Percentiles rank a stretch among this genome's conserved stretches.
phyloP scores from a whole-genome alignment of 2,113 vertebrate genomes.

The Lota lota region DNA sequence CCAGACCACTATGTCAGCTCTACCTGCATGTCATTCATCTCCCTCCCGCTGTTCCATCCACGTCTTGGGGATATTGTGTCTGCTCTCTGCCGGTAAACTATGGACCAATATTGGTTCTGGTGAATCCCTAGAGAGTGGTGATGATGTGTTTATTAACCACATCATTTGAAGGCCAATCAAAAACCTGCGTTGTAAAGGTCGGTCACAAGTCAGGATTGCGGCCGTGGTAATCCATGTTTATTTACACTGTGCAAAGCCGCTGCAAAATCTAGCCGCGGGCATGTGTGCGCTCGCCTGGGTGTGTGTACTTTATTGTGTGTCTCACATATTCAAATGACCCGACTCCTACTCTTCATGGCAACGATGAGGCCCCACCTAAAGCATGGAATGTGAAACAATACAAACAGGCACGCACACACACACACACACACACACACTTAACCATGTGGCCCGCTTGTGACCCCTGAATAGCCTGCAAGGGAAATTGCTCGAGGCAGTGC shows the following conservation, averaged over 20 bases:
- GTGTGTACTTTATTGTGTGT: not conserved
- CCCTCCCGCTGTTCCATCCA: too few species aligned
- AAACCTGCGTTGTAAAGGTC: too few species aligned
- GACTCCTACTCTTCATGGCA: not conserved
- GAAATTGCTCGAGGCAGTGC: conserved; percentile 1
- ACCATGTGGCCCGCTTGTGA: not conserved
- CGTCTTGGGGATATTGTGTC: too few species aligned
- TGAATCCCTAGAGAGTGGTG: too few species aligned
- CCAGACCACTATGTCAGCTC: too few species aligned
- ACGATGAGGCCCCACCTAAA: too few species aligned
- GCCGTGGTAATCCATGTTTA: not conserved
- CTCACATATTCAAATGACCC: not conserved
- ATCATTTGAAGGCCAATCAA: too few species aligned
- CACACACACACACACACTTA: not conserved
- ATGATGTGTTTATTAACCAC: too few species aligned
- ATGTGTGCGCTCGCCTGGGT: not conserved
- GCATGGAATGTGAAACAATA: not conserved
- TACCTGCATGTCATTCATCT: too few species aligned
- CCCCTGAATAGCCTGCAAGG: not conserved
- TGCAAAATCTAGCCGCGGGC: not conserved
- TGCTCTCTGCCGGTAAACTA: too few species aligned
- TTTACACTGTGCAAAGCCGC: not conserved
- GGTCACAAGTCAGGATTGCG: too few species aligned
- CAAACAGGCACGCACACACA: not conserved
- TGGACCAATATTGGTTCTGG: too few species aligned